Evolutionary conservation across 2,113 vertebrate species (phyloP), one percentile per base, ranked within the genome.

Genomic region (Cottus gobio): DNA sequence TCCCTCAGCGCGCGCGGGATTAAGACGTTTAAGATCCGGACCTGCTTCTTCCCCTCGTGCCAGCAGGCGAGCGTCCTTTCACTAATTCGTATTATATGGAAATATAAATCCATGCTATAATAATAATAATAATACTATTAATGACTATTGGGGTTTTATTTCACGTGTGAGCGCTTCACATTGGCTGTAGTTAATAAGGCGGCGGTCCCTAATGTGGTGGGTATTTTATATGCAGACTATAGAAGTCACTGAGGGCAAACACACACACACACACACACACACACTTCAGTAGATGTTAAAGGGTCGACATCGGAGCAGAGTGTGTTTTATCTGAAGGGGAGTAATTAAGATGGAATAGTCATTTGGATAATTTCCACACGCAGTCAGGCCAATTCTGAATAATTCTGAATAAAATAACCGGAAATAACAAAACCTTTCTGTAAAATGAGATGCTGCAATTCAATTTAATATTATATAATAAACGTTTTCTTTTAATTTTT

Each of bases 21-120:
- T 94, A 96, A 97, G 96, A 97, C 94, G 94, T 94, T 93, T 91
- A 58, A 28, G 24, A 18, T 61, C 77, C 11, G 62, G 36, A 48
- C 24, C 77, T 22, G 58, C 94, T 93, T 87, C 89, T 93, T 77
- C 3, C 52, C 30, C 42, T 77, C 95, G 72, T 79, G 42, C 95
- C 90, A 93, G 94, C 95, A 93, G 94, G 6, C 91, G 94, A 94
- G 95, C 96, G 91, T 96, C 96, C 96, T 96, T 95, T 94, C 95
- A 93, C 96, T 97, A 95, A 96, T 97, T 96, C 95, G 88, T 89
- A 96, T 97, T 98, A 96, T 96, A 98, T 97, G 96, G 96, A 96
- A 97, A 97, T 97, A 96, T 94, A 94, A 95, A 94, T 93, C 93
- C 92, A 81, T 93, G 94, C 94, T 36, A 94, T 94, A 94, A 96